Base-by-base conservation (phyloP, 64 coral and sea anemone species). In the Exaiptasia diaphana region DNA sequence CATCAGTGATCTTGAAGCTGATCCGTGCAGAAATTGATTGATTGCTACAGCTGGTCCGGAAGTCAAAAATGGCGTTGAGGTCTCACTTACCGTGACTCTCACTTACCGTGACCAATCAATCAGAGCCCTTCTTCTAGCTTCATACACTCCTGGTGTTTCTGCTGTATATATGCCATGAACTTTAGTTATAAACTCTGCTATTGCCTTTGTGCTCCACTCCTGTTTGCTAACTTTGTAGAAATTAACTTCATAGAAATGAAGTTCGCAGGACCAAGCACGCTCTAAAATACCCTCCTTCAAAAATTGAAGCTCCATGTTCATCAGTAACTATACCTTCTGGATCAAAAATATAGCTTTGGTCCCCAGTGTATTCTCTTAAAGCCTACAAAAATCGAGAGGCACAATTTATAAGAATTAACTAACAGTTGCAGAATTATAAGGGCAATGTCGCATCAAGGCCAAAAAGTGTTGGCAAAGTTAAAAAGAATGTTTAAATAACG, bases 231-330 rank as follows among this genome's bases (percentile, higher is more conserved):
- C n/a, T 56, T 45, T 57, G 39, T 85, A 50, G n/a, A n/a, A n/a
- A 10, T 45, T 36, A 85, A 45, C 72, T 33, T 85, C 82, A 61
- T 85, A 85, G 25, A 85, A 85, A 40, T 85, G 82, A 6, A 41
- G 2, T 38, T 85, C 82, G 62, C 68, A 85, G 3, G 82, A 85
- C 18, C 74, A 73, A 41, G 82, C 18, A 1, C 82, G 5, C 3
- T 42, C 50, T 11, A 85, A 12, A 67, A 85, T 59, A 3, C 24
- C 50, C 4, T 21, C n/a, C 9, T 74, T 73, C 5, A 85, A 29
- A 26, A 40, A 13, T 1, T 17, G 30, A 2, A 15, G 46, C 68
- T 3, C 67, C 82, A 74, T 85, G 67, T 23, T 83, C 64, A 53
- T 68, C 80, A 11, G 80, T 83, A 18, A 83, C 48, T 21, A 83